Conservation (phyloP, 1,140 invertebrate genomes). For the Drosophila suzukii region DNA sequence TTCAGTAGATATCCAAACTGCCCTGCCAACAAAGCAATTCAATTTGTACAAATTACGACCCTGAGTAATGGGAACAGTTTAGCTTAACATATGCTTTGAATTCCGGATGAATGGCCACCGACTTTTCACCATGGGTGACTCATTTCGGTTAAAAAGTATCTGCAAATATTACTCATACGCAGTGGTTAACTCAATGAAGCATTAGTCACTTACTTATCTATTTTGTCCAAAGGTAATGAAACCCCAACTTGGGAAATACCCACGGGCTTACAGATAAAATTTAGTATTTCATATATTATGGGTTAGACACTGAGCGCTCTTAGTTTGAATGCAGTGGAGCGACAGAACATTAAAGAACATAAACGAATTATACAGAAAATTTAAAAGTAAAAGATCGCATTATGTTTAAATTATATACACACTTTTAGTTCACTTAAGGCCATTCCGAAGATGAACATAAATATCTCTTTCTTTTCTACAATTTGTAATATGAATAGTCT, state of each 20-base stretch:
- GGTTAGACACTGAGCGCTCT: neutral
- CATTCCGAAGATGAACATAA: no score
- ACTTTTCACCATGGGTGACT: constrained; percentile 17
- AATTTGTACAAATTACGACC: constrained; percentile 40
- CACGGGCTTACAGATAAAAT: neutral
- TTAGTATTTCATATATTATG: neutral
- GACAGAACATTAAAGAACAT: no score
- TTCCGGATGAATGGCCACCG: neutral
- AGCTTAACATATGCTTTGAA: constrained; percentile 28
- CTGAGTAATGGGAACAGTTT: constrained; percentile 19
- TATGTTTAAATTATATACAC: no score
- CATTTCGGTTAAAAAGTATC: constrained; percentile 6
- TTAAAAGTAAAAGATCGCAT: no score
- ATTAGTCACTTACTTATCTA: constrained; percentile 20
- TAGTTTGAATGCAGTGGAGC: neutral
- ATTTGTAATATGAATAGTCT: no score
- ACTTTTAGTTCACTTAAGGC: no score
- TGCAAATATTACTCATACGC: constrained; percentile 39
- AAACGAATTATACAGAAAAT: no score
- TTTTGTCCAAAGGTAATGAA: neutral
- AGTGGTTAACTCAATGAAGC: neutral
- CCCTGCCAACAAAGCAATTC: constrained; percentile 32
- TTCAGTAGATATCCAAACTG: constrained; percentile 16
- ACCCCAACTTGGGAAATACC: constrained; percentile 4
- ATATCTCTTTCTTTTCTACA: no score